phyloP scores from a whole-genome alignment of 2,113 vertebrate species.

The Tachysurus vachellii region DNA sequence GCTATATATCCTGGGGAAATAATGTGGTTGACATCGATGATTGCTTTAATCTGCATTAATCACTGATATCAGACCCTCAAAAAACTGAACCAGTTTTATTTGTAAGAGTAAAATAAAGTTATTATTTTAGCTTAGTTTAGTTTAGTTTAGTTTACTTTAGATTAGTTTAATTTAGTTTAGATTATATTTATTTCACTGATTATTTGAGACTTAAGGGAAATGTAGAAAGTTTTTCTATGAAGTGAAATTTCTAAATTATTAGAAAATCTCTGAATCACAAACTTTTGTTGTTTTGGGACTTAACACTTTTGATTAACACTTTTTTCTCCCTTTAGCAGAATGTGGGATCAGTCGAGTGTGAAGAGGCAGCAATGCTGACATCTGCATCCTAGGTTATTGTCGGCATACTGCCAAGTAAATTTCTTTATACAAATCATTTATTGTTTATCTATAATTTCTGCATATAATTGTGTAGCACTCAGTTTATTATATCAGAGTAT shows the following conservation, averaged over 20 bases:
- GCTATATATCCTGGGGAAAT: neutral
- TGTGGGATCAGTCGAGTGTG: neutral
- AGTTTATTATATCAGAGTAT: neutral
- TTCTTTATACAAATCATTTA: neutral
- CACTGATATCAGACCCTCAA: too few species aligned
- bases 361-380: neutral
- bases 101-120: neutral
- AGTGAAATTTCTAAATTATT: neutral
- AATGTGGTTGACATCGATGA: neutral
- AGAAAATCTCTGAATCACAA: neutral
- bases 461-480: neutral
- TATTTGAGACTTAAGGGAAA: neutral
- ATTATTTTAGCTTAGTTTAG: neutral
- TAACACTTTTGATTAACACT: neutral
- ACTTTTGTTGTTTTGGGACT: neutral
- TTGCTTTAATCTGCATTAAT: neutral
- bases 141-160: too few species aligned
- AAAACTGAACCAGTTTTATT: too few species aligned
- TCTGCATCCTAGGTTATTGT: neutral
- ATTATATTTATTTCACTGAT: neutral
- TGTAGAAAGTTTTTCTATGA: neutral
- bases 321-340: conserved; percentile 20
- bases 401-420: neutral
- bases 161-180: too few species aligned
- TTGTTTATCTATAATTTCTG: neutral